These are phyloP conservation scores for Chondrosia reniformis DNA, from an alignment of 37 sponge, comb jelly and placozoan genomes.

Conservation along the genomic window DNA sequence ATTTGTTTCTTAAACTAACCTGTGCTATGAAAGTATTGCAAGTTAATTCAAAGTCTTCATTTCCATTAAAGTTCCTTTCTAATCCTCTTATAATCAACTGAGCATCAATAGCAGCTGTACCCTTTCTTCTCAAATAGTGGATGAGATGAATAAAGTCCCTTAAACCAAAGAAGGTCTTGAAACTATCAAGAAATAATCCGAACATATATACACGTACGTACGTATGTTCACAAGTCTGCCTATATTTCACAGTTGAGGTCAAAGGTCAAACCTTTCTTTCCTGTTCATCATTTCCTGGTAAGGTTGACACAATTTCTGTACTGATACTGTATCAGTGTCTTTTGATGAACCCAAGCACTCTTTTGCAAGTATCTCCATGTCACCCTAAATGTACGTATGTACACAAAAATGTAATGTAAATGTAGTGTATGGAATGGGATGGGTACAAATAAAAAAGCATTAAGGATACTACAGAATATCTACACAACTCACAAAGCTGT, in stretches of 20 bases:
- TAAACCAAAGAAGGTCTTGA: conserved; percentile 52
- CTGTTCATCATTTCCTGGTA: neutral
- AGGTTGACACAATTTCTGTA: conserved; percentile 16
- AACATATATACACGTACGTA: neutral
- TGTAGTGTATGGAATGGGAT: neutral
- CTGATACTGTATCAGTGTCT: neutral
- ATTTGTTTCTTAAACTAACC: too few species aligned
- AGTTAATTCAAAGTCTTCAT: conserved; percentile 43
- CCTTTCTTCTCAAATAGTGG: conserved; percentile 40
- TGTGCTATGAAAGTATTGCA: conserved; percentile 40
- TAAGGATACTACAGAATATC: neutral
- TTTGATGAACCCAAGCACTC: conserved; percentile 18
- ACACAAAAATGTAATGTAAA: neutral
- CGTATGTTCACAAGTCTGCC: neutral
- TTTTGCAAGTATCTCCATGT: conserved; percentile 34
- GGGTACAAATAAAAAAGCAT: neutral
- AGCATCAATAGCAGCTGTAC: conserved; percentile 26
- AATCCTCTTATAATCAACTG: conserved; percentile 75
- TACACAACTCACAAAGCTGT: neutral
- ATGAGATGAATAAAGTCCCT: conserved; percentile 70
- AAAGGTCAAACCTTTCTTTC: neutral
- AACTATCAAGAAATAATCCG: neutral
- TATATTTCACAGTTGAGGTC: neutral
- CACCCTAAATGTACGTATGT: neutral
- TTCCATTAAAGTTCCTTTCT: conserved; percentile 91